These are phyloP conservation scores for Talpa occidentalis DNA, from an alignment of 2,113 vertebrate genomes.

Conservation along the genomic window DNA sequence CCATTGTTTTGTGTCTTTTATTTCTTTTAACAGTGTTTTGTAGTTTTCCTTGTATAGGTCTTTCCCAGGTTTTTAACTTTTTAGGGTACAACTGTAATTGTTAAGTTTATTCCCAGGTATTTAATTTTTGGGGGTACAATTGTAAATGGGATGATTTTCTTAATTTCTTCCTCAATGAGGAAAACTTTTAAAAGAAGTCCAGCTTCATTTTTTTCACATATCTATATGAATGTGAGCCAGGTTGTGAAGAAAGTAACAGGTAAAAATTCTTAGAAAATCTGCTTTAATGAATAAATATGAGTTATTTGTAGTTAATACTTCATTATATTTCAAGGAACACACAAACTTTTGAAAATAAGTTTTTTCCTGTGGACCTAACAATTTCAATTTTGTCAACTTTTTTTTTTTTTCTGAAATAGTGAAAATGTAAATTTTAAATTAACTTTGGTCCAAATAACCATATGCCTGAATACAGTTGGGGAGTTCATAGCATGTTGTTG, in stretches of 20 bases:
- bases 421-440: background rate
- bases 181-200: background rate
- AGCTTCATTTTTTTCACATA: background rate
- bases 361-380: background rate
- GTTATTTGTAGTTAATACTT: background rate
- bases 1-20: too few species aligned
- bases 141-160: too few species aligned
- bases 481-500: background rate
- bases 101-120: too few species aligned
- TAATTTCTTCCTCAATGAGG: background rate
- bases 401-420: background rate
- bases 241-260: background rate
- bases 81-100: too few species aligned
- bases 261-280: background rate
- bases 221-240: background rate
- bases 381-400: background rate
- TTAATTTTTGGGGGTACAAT: too few species aligned
- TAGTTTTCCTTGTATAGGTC: too few species aligned
- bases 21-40: too few species aligned
- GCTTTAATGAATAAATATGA: background rate
- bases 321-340: slow-evolving; percentile 25
- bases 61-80: too few species aligned
- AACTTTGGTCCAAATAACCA: background rate
- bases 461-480: background rate
- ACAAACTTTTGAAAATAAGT: background rate